Percentiles rank a stretch among this genome's conserved stretches.
Evolutionary conservation across 2,113 vertebrate genomes (phyloP).

Genomic region (Carassius carassius): DNA sequence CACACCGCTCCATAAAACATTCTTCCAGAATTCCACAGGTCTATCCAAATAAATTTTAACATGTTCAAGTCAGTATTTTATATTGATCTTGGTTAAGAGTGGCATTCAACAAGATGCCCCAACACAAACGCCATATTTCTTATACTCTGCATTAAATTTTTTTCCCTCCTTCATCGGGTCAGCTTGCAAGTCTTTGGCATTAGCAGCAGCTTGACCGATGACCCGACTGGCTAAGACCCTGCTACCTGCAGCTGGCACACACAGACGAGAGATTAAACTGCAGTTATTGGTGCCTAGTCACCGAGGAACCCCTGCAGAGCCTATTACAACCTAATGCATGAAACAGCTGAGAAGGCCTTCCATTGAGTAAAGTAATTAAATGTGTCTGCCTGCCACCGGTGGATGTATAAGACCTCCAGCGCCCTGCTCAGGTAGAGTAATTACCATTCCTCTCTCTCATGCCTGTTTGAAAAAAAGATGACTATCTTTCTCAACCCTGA

Average conservation of each 20-base stretch:
- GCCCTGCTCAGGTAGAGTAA: slow-evolving; percentile 29
- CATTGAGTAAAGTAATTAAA: slow-evolving; percentile 53
- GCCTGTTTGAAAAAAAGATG: slow-evolving; percentile 42
- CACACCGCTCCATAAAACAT: too few species aligned
- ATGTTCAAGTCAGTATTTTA: too few species aligned
- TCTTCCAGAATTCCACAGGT: too few species aligned
- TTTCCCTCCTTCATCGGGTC: too few species aligned
- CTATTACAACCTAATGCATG: slow-evolving; percentile 48
- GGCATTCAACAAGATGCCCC: too few species aligned
- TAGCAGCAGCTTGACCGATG: slow-evolving; percentile 8
- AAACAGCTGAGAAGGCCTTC: slow-evolving; percentile 40
- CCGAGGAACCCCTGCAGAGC: slow-evolving; percentile 39
- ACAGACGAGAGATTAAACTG: slow-evolving; percentile 44
- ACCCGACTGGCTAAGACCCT: slow-evolving; percentile 3
- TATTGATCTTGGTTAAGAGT: too few species aligned
- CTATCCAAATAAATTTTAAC: too few species aligned
- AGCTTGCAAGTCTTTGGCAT: background rate
- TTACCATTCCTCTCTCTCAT: slow-evolving; percentile 27
- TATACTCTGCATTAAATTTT: too few species aligned
- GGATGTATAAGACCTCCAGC: slow-evolving; percentile 34
- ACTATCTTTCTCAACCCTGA: slow-evolving; percentile 45
- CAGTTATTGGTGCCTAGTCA: slow-evolving; percentile 47
- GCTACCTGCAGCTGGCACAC: slow-evolving; percentile 17
- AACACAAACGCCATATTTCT: too few species aligned
- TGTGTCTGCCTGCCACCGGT: slow-evolving; percentile 27